Conservation (phyloP, 2,797 vertebrate species). For the Tolypeutes matacus region DNA sequence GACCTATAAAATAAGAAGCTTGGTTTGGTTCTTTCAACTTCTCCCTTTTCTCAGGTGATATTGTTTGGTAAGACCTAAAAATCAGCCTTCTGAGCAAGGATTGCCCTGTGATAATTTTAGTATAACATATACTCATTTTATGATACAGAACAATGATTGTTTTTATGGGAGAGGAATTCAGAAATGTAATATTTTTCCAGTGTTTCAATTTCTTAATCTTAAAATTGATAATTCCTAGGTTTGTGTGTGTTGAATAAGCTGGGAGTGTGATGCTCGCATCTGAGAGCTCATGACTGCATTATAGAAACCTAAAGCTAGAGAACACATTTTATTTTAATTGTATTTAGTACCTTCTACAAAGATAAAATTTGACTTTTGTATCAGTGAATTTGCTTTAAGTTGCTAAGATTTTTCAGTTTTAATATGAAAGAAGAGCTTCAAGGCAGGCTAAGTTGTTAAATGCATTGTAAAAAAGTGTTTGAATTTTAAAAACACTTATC, state of each 20-base stretch:
- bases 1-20: neutral
- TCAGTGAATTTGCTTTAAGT: neutral
- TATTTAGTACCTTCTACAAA: neutral
- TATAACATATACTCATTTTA: neutral
- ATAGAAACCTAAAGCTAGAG: neutral
- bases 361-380: neutral
- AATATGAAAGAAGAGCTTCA: neutral
- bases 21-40: neutral
- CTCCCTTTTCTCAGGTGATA: neutral
- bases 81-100: neutral
- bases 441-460: neutral
- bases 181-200: neutral
- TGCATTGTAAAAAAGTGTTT: neutral
- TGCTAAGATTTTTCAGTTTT: neutral
- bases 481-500: conserved; percentile 8
- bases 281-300: neutral
- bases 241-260: neutral
- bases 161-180: neutral
- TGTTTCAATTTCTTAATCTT: neutral
- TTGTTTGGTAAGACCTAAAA: neutral
- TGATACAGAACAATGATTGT: neutral
- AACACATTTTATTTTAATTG: neutral
- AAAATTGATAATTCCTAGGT: neutral
- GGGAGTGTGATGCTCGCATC: neutral
- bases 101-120: neutral